Conservation (phyloP, 2,888 invertebrate genomes). For the Ophonus ardosiacus region DNA sequence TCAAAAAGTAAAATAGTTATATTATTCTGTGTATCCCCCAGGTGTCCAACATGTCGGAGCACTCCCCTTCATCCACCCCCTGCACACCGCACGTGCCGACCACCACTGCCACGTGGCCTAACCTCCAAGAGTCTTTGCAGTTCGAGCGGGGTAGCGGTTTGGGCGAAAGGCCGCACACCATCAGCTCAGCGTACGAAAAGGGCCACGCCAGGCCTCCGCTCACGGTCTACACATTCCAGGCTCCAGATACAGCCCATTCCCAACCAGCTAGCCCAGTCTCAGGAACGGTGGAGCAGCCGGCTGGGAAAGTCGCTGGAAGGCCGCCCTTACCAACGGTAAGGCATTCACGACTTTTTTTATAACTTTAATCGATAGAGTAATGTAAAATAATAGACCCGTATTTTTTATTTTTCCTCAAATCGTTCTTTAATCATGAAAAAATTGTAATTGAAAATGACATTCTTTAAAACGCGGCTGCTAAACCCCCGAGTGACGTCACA, state of each 20-base stretch:
- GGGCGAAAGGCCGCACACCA: constrained; percentile 93
- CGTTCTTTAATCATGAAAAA: no score
- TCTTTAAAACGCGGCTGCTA: no score
- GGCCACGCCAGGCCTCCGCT: constrained; percentile 90
- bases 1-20: no score
- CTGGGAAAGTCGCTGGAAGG: constrained; percentile 72
- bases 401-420: no score
- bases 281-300: constrained; percentile 57
- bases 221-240: constrained; percentile 92
- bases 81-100: constrained; percentile 73
- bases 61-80: constrained; percentile 76
- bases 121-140: constrained; percentile 86
- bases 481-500: no score
- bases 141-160: constrained; percentile 87
- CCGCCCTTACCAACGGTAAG: constrained; percentile 86
- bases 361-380: no score
- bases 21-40: constrained; percentile 67
- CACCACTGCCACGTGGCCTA: constrained; percentile 88
- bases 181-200: constrained; percentile 92
- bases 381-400: no score
- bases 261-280: constrained; percentile 77
- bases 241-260: constrained; percentile 81
- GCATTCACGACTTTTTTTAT: no score
- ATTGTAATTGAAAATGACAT: no score
- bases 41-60: constrained; percentile 79